Evolutionary conservation across 2,797 vertebrate genomes (phyloP).

Genomic region (Hyperoplus lanceolatus): DNA sequence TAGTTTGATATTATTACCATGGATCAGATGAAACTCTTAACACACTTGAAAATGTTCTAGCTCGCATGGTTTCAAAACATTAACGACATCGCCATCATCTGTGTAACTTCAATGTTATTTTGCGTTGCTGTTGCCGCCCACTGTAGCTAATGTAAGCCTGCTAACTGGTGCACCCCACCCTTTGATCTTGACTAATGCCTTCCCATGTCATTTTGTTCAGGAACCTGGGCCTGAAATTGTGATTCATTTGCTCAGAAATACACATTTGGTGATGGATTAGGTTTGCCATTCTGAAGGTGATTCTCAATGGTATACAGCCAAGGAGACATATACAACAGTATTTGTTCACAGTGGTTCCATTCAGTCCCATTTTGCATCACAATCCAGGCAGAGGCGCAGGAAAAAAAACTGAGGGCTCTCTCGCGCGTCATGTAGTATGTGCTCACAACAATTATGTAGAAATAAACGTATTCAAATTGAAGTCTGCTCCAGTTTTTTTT

Average conservation of each 20-base stretch:
- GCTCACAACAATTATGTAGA: constrained; percentile 79
- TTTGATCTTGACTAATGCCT: no score
- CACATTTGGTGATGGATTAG: neutral
- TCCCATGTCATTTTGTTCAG: no score
- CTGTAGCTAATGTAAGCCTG: no score
- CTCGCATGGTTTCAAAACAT: no score
- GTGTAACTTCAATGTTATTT: no score
- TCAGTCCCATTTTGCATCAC: constrained; percentile 65
- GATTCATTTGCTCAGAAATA: neutral
- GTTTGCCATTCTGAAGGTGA: constrained; percentile 19
- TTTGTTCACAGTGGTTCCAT: constrained; percentile 19
- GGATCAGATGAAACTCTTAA: no score
- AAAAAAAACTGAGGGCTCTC: constrained; percentile 15
- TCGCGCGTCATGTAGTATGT: constrained; percentile 27
- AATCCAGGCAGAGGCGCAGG: constrained; percentile 37
- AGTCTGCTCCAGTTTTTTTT: constrained; percentile 78
- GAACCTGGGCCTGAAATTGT: no score
- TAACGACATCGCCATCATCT: no score
- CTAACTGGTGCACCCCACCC: no score
- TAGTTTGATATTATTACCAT: no score
- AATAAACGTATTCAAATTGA: constrained; percentile 82
- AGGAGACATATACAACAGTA: neutral
- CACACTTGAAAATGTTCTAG: no score
- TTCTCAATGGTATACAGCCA: constrained; percentile 37
- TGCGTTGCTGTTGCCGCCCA: no score